Conservation (phyloP, 2,113 vertebrate species). For the Regulus satrapa region DNA sequence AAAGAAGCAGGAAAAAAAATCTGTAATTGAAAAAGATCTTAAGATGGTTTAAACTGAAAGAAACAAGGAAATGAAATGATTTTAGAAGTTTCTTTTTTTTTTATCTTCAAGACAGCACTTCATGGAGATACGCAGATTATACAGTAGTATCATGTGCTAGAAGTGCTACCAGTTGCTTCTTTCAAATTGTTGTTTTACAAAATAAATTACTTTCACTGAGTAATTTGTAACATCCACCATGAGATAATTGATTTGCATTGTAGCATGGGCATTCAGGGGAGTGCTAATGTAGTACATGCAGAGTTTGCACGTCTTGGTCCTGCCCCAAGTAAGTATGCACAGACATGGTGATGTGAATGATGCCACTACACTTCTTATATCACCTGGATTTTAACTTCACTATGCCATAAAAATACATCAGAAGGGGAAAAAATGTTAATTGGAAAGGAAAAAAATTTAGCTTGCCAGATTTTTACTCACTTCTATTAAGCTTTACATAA, state of each 20-base stretch:
- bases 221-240: neutral
- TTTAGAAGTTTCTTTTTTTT: neutral
- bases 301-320: neutral
- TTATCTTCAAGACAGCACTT: neutral
- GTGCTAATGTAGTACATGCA: neutral
- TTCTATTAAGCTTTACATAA: neutral
- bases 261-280: rapidly evolving
- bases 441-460: neutral
- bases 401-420: neutral
- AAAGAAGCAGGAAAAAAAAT: neutral
- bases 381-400: neutral
- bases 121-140: neutral
- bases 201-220: neutral
- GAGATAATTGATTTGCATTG: neutral
- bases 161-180: neutral
- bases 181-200: neutral
- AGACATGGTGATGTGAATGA: neutral
- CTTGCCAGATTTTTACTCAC: neutral
- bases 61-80: neutral
- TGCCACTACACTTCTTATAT: neutral
- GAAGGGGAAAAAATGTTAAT: neutral
- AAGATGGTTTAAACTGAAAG: neutral
- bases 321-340: neutral
- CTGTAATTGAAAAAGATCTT: neutral
- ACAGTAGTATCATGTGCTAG: neutral